phyloP scores from a whole-genome alignment of 2,888 invertebrate species.

The Campoplex nolae region DNA sequence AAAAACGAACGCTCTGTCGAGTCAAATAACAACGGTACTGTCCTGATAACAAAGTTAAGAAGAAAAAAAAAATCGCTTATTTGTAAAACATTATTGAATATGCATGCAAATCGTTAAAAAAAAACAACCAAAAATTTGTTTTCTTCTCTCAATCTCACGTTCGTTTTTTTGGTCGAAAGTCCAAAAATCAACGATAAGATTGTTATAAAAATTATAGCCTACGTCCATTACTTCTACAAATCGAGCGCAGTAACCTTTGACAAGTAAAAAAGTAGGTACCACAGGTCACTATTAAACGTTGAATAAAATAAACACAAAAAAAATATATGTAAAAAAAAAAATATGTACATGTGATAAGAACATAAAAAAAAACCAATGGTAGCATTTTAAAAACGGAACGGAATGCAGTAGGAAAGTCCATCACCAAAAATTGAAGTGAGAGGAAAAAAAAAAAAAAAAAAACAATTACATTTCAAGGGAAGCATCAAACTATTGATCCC shows the following conservation, averaged over 20 bases:
- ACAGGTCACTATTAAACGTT: slow-evolving; percentile 71
- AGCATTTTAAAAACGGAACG: slow-evolving; percentile 57
- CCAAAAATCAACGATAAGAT: slow-evolving; percentile 60
- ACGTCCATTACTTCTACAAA: slow-evolving; percentile 75
- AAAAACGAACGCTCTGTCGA: slow-evolving; percentile 52
- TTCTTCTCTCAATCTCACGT: slow-evolving; percentile 18
- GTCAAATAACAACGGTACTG: slow-evolving; percentile 44
- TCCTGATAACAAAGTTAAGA: background rate
- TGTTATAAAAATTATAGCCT: slow-evolving; percentile 64
- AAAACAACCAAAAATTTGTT: slow-evolving; percentile 49
- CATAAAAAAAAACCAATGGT: slow-evolving; percentile 55
- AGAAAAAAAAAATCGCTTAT: background rate
- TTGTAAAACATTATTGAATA: background rate
- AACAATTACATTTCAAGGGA: slow-evolving; percentile 43
- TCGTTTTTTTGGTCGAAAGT: slow-evolving; percentile 37
- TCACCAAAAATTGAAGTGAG: slow-evolving; percentile 79
- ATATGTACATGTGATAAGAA: slow-evolving; percentile 41
- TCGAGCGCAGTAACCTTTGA: slow-evolving; percentile 83
- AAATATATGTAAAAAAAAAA: slow-evolving; percentile 43
- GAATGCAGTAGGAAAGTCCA: slow-evolving; percentile 73
- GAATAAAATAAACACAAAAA: slow-evolving; percentile 46
- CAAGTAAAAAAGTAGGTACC: slow-evolving; percentile 84
- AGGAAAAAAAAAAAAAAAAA: slow-evolving; percentile 41
- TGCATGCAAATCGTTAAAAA: slow-evolving; percentile 23
- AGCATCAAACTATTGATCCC: slow-evolving; percentile 50